Percentiles rank a stretch among this genome's conserved stretches.
These are phyloP conservation scores for Brachyistius frenatus DNA, from an alignment of 2,113 vertebrate genomes.

Conservation along the genomic window DNA sequence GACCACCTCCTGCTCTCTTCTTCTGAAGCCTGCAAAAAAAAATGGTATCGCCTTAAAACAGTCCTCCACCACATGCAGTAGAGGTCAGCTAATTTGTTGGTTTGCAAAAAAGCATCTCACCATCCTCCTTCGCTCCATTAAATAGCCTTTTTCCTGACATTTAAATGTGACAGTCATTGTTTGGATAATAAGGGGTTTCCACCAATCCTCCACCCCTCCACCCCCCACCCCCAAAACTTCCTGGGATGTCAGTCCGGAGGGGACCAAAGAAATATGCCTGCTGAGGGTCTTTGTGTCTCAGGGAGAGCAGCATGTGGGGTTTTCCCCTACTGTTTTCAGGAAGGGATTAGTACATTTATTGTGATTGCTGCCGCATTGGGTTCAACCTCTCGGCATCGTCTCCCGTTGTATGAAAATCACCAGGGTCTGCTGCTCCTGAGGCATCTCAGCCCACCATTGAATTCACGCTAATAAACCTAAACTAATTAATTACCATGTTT, in stretches of 20 bases:
- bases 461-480: conserved; percentile 44
- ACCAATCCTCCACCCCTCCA: neutral
- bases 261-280: conserved; percentile 41
- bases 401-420: conserved; percentile 39
- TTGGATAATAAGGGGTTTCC: conserved; percentile 52
- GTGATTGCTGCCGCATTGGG: conserved; percentile 69
- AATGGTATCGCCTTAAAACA: neutral
- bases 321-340: conserved; percentile 64
- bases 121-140: neutral
- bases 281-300: conserved; percentile 42
- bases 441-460: conserved; percentile 28
- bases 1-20: neutral
- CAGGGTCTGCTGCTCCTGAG: conserved; percentile 26
- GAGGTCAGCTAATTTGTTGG: conserved; percentile 21
- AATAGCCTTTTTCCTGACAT: conserved; percentile 39
- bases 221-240: conserved; percentile 1
- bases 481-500: conserved; percentile 61
- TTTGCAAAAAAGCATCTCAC: conserved; percentile 25
- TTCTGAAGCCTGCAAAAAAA: neutral
- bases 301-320: conserved; percentile 58
- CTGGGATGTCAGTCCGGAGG: conserved; percentile 38
- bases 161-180: conserved; percentile 57
- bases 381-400: conserved; percentile 52
- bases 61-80: neutral
- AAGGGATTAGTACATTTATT: conserved; percentile 74